Base-by-base conservation (phyloP, 2,888 invertebrate species). In the Torymus auratus region DNA sequence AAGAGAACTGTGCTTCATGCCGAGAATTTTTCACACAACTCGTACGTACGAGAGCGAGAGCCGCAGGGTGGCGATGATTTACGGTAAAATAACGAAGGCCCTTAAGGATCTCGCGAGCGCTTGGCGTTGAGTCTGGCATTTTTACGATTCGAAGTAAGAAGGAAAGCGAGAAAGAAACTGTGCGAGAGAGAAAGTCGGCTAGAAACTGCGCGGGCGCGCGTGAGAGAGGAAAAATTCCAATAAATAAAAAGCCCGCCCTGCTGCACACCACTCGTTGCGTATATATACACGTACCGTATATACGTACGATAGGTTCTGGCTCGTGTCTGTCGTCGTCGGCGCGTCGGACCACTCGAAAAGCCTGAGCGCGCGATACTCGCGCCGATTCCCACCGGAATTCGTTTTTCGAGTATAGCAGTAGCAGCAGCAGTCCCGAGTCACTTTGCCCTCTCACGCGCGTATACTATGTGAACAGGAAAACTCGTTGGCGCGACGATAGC, bases 81-180 rank as follows among this genome's bases (percentile, higher is more conserved):
- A 80, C 67, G 60, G 28, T 28, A 55, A 65, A 76, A 61, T 76
- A 71, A 80, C 67, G 80, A 76, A 75, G 67, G n/a, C 15, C 53
- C 71, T 76, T 60, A 67, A 71, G 61, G 53, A 60, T 14, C 69
- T 41, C 41, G 52, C n/a, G 4, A n/a, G 52, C 41, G 41, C 41
- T 41, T 41, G 28, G 69, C 65, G 80, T 75, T 70, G 75, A 75
- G 62, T 53, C 17, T 69, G 73, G 81, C 81, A 60, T 74, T 73
- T 73, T 81, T 78, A 78, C 73, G 81, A 73, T 62, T 64, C 68
- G 20, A 17, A 41, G 53, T 17, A 71, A 68, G 41, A 17, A 55
- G 14, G 20, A n/a, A 14, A 14, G 23, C 13, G 17, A 65, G 14
- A 28, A 41, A 56, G 65, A 53, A 53, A 70, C 41, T 41, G 61